Base-by-base conservation (phyloP, 1,140 invertebrate species). In the Macrostomum lignano region DNA sequence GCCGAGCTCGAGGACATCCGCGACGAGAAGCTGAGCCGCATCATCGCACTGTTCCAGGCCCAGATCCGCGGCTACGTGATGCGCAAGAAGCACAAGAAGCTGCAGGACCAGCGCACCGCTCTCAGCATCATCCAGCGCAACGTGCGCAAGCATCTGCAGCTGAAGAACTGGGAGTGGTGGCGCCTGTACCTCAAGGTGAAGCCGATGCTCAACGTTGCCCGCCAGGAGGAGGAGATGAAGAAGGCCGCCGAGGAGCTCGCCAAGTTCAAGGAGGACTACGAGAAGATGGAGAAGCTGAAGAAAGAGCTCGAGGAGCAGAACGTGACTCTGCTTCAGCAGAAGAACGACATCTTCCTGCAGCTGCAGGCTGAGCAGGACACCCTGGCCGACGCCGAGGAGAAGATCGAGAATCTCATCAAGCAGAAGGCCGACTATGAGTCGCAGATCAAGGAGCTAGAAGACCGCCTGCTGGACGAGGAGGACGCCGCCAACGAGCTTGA, bases 161-260 rank as follows among this genome's bases (percentile, higher is more conserved):
- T 98, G 43, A 78, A 86, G 56, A 94, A 81, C 62, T 98, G 88
- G 91, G 71, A 78, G 47, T 98, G 91, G 91, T 98, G 81, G 77
- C 88, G 86, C 62, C 62, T 96, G 66, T 96, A 84, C 78, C 74
- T 78, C 65, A 88, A 62, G 42, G 77, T 94, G 67, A 91, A 91
- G 67, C 86, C 86, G 52, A 68, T 93, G 46, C 74, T 96, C 68
- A 91, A 86, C 68, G 79, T 86, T 64, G 79, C 74, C 53, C 73
- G 78, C 46, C 72, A 91, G 63, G 84, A 96, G 66, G 91, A 96
- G 65, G 86, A 98, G 62, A 73, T 96, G 55, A 79, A 79, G 59
- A 78, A 82, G 63, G 71, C 82, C 51, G 78, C 86, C 62, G 86
- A 93, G 63, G 84, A 84, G 63, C 74, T 81, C 38, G 69, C 69